Conservation (phyloP, 1,140 invertebrate species). For the Andrena cerasifolii region DNA sequence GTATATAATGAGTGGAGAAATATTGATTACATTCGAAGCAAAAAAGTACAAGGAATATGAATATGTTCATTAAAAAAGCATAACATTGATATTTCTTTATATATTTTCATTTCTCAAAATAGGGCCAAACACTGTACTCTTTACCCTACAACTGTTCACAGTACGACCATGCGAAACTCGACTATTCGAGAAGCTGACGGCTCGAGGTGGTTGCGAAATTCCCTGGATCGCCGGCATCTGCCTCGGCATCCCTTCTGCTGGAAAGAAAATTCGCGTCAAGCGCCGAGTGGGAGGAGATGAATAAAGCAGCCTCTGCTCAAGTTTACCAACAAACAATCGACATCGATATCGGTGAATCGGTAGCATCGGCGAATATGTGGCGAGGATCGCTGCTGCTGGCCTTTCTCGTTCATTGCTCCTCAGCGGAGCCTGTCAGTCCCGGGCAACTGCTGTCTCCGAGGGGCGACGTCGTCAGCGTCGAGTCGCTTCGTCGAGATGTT, state of each 20-base stretch:
- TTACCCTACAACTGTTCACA: too few species aligned
- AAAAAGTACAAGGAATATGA: too few species aligned
- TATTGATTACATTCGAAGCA: too few species aligned
- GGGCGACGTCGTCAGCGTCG: conserved; percentile 54
- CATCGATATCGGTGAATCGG: conserved; percentile 19
- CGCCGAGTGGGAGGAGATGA: conserved; percentile 31
- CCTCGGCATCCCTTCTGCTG: conserved; percentile 35
- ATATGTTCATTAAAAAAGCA: too few species aligned
- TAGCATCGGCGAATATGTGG: conserved; percentile 57
- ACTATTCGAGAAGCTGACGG: not conserved
- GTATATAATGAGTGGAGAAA: too few species aligned
- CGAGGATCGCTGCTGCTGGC: conserved; percentile 50
- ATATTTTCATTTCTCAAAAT: too few species aligned
- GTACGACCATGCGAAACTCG: not conserved
- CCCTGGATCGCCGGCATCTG: not conserved
- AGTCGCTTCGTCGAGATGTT: conserved; percentile 64
- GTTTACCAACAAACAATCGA: conserved; percentile 42
- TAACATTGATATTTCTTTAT: too few species aligned
- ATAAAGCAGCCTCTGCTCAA: conserved; percentile 39
- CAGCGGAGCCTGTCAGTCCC: conserved; percentile 50
- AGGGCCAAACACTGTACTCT: too few species aligned
- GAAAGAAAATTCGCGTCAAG: conserved; percentile 30
- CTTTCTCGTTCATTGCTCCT: conserved; percentile 36
- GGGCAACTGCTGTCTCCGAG: conserved; percentile 26
- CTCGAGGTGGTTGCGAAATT: conserved; percentile 29